A percentile compares a stretch with the other conserved stretches of the same genome.
Evolutionary conservation across 2,888 invertebrate species (phyloP).

Genomic region (Lasioglossum zephyrum): DNA sequence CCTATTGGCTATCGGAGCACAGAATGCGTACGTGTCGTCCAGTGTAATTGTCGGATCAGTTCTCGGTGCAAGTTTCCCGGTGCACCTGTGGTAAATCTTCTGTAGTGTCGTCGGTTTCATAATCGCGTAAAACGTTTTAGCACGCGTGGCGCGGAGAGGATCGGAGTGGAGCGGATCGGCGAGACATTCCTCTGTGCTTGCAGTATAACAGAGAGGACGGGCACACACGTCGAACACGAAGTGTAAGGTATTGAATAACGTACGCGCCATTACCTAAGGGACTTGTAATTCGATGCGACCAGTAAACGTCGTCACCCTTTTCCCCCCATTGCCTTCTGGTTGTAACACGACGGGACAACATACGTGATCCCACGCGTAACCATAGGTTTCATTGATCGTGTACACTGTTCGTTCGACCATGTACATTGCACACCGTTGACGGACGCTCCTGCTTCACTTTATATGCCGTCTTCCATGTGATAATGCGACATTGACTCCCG

Average conservation of each 20-base stretch:
- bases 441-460: slow-evolving; percentile 41
- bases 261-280: slow-evolving; percentile 73
- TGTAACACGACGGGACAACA: slow-evolving; percentile 58
- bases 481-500: slow-evolving; percentile 34
- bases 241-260: slow-evolving; percentile 73
- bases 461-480: slow-evolving; percentile 43
- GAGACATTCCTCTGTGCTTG: slow-evolving; percentile 42
- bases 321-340: slow-evolving; percentile 49
- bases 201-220: neutral
- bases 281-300: slow-evolving; percentile 76
- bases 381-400: slow-evolving; percentile 71
- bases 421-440: slow-evolving; percentile 58
- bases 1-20: neutral
- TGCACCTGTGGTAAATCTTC: neutral
- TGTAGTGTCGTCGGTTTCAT: slow-evolving; percentile 24
- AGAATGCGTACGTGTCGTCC: neutral
- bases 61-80: neutral
- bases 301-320: slow-evolving; percentile 72
- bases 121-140: slow-evolving; percentile 44
- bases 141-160: neutral
- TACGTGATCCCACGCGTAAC: slow-evolving; percentile 72
- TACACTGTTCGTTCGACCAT: slow-evolving; percentile 50
- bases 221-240: slow-evolving; percentile 32
- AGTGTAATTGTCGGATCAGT: slow-evolving; percentile 2
- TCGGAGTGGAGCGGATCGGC: neutral